Conservation (phyloP, 2,113 vertebrate species). For the Zosterops hypoxanthus region DNA sequence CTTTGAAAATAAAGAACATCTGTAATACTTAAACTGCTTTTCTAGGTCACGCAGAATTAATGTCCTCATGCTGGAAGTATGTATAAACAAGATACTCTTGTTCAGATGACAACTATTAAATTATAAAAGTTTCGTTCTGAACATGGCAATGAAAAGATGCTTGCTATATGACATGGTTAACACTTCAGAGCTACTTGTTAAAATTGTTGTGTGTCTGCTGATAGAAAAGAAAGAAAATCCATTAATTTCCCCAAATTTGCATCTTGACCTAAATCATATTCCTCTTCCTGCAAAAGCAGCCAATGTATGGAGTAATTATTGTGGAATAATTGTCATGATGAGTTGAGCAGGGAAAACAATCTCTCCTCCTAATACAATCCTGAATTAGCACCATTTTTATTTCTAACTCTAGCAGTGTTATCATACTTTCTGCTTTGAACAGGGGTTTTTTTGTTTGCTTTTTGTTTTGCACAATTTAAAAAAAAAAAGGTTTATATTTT, state of each 20-base stretch:
- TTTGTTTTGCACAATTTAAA: background rate
- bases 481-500: background rate
- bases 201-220: background rate
- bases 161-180: conserved; percentile 34
- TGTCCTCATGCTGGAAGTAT: conserved; percentile 21
- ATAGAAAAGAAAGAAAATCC: background rate
- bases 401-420: background rate
- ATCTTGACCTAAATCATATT: conserved; percentile 27
- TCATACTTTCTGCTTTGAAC: background rate
- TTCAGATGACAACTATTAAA: conserved; percentile 22
- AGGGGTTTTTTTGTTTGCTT: background rate
- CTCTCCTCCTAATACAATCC: background rate
- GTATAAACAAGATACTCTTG: background rate
- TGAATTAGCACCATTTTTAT: conserved; percentile 20
- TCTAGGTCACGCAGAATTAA: conserved; percentile 52
- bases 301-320: background rate
- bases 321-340: background rate
- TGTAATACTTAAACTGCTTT: conserved; percentile 56
- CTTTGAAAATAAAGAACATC: conserved; percentile 40
- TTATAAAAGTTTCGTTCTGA: conserved; percentile 18
- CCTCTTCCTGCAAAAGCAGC: background rate
- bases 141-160: background rate
- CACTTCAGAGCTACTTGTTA: conserved; percentile 25
- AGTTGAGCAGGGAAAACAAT: background rate
- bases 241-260: conserved; percentile 17